These are phyloP conservation scores for Chrysotoxum bicinctum DNA, from an alignment of 2,888 invertebrate species.

Conservation along the genomic window DNA sequence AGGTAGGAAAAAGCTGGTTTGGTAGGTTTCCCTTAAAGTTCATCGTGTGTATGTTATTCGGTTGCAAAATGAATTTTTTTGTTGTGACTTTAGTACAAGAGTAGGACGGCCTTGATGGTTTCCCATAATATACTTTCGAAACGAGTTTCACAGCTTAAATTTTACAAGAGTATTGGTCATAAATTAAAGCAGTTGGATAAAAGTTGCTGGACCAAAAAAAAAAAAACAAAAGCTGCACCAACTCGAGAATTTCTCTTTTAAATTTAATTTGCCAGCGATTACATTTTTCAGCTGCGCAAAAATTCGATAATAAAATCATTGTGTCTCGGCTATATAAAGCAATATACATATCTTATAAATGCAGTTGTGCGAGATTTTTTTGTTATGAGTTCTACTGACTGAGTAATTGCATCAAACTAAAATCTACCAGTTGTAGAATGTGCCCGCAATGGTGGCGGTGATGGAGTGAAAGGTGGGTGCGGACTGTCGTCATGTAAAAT, in stretches of 20 bases:
- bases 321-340: background rate
- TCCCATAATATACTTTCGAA: background rate
- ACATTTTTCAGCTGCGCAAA: slow-evolving; percentile 1
- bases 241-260: background rate
- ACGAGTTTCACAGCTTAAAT: background rate
- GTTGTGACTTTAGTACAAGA: background rate
- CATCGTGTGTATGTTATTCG: background rate
- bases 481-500: background rate
- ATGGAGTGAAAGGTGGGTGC: background rate
- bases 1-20: background rate
- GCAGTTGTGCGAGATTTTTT: background rate
- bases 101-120: background rate
- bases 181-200: background rate
- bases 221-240: background rate
- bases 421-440: background rate
- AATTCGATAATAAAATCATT: background rate
- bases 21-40: background rate
- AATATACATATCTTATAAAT: background rate
- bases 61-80: background rate
- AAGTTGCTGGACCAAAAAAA: background rate
- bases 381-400: background rate
- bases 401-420: background rate
- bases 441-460: background rate
- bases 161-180: background rate
- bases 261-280: background rate